Evolutionary conservation across 2,888 invertebrate species (phyloP).

Genomic region (Tolmerus cingulatus): DNA sequence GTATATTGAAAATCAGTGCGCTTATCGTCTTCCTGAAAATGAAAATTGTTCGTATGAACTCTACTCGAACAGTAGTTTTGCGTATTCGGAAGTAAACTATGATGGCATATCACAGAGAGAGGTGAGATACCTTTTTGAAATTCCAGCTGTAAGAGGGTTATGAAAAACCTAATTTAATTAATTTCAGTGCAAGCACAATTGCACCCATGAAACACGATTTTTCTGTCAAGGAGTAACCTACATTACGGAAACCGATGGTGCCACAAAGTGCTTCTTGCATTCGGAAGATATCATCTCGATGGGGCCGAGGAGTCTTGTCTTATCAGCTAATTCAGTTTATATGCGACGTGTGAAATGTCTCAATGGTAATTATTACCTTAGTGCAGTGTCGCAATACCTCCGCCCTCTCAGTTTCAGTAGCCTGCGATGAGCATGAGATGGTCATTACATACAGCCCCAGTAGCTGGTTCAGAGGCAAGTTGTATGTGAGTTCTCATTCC

Average conservation of each 20-base stretch:
- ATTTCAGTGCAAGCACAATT: conserved; percentile 68
- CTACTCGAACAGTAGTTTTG: conserved; percentile 73
- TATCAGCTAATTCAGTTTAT: conserved; percentile 71
- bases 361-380: conserved; percentile 71
- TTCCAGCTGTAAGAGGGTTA: not conserved
- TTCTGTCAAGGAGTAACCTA: conserved; percentile 76
- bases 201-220: conserved; percentile 72
- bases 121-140: conserved; percentile 53
- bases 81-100: conserved; percentile 66
- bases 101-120: conserved; percentile 61
- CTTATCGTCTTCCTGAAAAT: conserved; percentile 65
- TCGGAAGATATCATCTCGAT: conserved; percentile 83
- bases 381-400: conserved; percentile 16
- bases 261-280: conserved; percentile 73
- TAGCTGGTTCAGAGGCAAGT: conserved; percentile 72
- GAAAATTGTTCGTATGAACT: conserved; percentile 81
- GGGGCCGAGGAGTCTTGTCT: conserved; percentile 74
- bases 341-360: conserved; percentile 84
- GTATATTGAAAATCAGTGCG: conserved; percentile 85
- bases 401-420: conserved; percentile 73
- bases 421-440: conserved; percentile 77
- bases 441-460: conserved; percentile 72
- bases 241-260: conserved; percentile 51
- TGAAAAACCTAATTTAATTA: not conserved
- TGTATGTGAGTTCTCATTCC: conserved; percentile 83